Percentiles rank a stretch among this genome's conserved stretches.
These are phyloP conservation scores for Protula sp. DNA, from an alignment of 2,888 invertebrate species.

Conservation along the genomic window DNA sequence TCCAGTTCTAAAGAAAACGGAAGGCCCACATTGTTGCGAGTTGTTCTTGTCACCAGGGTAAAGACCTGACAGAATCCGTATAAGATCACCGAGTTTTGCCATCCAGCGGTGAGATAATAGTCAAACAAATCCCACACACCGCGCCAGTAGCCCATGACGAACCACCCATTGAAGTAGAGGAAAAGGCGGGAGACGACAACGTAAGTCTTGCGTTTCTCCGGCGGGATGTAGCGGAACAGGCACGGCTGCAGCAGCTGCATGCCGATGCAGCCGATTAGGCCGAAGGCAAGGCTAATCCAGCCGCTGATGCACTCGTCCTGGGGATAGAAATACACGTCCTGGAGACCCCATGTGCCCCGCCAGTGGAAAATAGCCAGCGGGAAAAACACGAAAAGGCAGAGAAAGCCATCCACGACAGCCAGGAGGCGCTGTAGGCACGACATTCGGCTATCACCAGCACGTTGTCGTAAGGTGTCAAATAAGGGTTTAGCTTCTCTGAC, in stretches of 20 bases:
- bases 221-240: conserved; percentile 7
- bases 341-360: conserved; percentile 29
- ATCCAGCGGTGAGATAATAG: conserved; percentile 16
- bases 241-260: conserved; percentile 19
- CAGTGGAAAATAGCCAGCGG: conserved; percentile 25
- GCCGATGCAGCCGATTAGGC: conserved; percentile 15
- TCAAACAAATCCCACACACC: conserved; percentile 27
- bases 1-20: conserved; percentile 24
- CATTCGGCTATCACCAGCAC: not conserved
- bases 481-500: too few species aligned
- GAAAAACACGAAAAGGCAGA: conserved; percentile 24
- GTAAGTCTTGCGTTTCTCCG: conserved; percentile 1
- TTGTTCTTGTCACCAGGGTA: conserved; percentile 17
- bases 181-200: conserved; percentile 16
- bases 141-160: conserved; percentile 26
- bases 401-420: conserved; percentile 14
- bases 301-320: conserved; percentile 11
- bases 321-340: conserved; percentile 24
- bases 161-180: conserved; percentile 25
- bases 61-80: conserved; percentile 16
- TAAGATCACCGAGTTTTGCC: conserved; percentile 17
- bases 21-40: conserved; percentile 24
- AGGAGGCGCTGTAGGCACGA: not conserved
- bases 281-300: conserved; percentile 21
- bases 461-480: too few species aligned